phyloP scores from a whole-genome alignment of 2,797 vertebrate species.

The Acrossocheilus fasciatus region DNA sequence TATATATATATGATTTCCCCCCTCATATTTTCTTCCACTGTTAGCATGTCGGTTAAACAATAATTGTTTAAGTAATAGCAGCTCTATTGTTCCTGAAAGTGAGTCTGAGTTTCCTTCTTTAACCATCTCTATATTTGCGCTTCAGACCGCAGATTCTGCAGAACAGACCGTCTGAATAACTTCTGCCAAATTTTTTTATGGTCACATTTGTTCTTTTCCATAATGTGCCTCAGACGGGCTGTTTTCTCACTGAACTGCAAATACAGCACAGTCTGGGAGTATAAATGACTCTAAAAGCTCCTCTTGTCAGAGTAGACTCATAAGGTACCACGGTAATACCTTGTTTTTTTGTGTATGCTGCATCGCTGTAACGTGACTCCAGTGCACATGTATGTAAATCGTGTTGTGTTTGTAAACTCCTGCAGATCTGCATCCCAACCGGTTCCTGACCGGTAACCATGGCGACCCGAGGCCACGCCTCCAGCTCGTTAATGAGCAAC shows the following conservation, averaged over 20 bases:
- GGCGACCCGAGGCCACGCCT: slow-evolving; percentile 87
- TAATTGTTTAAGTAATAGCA: not conserved
- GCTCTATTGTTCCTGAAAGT: not conserved
- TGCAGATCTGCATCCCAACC: not conserved
- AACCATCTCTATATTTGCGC: slow-evolving; percentile 25
- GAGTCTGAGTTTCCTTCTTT: slow-evolving; percentile 11
- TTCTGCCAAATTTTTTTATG: slow-evolving; percentile 37
- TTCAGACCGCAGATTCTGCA: slow-evolving; percentile 51
- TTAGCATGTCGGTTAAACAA: not conserved
- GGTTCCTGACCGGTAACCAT: slow-evolving; percentile 71
- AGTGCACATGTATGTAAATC: slow-evolving; percentile 28
- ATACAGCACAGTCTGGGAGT: not conserved
- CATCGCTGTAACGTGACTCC: not conserved
- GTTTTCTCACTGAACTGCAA: not conserved
- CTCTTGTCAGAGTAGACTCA: not conserved
- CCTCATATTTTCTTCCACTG: not conserved
- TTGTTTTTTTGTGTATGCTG: not conserved
- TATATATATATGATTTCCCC: too few relatives aligned
- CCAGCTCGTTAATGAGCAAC: slow-evolving; percentile 87
- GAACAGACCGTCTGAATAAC: slow-evolving; percentile 23
- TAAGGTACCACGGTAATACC: not conserved
- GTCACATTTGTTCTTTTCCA: slow-evolving; percentile 45
- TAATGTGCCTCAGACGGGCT: not conserved
- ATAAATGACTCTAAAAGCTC: not conserved
- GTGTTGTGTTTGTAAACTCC: slow-evolving; percentile 7